phyloP scores from a whole-genome alignment of 2,888 invertebrate genomes.

The Strigamia maritima region DNA sequence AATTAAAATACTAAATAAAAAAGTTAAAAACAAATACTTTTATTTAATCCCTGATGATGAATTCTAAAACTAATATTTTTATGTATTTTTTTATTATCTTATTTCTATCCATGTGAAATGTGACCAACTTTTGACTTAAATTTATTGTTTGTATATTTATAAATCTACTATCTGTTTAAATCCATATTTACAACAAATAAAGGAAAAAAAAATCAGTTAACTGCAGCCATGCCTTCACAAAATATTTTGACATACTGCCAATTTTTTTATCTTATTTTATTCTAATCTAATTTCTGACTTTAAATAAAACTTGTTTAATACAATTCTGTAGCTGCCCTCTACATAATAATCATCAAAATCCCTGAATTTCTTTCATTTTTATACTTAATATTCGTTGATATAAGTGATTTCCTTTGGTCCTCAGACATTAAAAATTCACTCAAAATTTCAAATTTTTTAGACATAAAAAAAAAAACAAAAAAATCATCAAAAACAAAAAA shows the following conservation, averaged over 20 bases:
- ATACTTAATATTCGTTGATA: not conserved
- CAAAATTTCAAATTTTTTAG: too few relatives aligned
- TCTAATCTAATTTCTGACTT: not conserved
- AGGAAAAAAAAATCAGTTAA: not conserved
- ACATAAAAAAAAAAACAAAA: not conserved
- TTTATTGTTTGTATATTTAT: not conserved
- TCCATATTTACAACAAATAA: not conserved
- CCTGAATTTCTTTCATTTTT: not conserved
- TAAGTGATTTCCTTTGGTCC: not conserved
- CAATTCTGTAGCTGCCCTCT: slow-evolving; percentile 10
- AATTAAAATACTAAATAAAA: not conserved
- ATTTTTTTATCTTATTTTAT: not conserved
- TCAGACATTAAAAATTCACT: not conserved
- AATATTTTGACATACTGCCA: slow-evolving; percentile 10
- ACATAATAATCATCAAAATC: slow-evolving; percentile 15
- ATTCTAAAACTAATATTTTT: not conserved
- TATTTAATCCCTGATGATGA: slow-evolving; percentile 7
- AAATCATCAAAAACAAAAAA: not conserved
- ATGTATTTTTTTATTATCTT: not conserved
- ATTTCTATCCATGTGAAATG: not conserved
- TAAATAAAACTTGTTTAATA: not conserved
- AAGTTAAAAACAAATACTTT: not conserved
- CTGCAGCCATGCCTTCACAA: not conserved
- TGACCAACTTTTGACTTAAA: not conserved
- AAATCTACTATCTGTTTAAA: not conserved